phyloP scores from a whole-genome alignment of 1,140 invertebrate species.

The Psilanteris sp. region DNA sequence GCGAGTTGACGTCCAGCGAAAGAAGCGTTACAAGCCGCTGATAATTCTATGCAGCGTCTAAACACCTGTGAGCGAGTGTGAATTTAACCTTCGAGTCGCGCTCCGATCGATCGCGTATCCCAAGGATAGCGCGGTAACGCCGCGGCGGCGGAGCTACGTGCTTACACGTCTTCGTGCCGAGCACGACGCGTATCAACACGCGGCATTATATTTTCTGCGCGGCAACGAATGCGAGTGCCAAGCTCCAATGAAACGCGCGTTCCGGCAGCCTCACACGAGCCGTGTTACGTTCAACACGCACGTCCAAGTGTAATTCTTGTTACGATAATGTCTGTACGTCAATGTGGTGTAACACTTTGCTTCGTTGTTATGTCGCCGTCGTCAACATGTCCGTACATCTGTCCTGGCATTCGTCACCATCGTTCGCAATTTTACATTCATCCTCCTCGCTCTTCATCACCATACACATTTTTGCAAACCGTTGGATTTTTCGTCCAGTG shows the following conservation, averaged over 20 bases:
- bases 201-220: too few relatives aligned
- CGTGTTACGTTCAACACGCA: constrained; percentile 43
- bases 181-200: constrained; percentile 31
- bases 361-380: constrained; percentile 2
- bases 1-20: too few relatives aligned
- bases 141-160: constrained; percentile 21
- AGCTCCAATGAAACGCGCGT: constrained; percentile 39
- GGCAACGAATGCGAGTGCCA: constrained; percentile 21
- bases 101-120: constrained; percentile 42
- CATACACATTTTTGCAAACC: constrained; percentile 29
- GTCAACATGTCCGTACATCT: too few relatives aligned
- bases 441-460: too few relatives aligned
- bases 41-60: constrained; percentile 11
- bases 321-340: constrained; percentile 18
- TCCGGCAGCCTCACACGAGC: constrained; percentile 27
- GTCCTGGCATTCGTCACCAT: too few relatives aligned
- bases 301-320: constrained; percentile 45
- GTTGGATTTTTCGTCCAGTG: constrained; percentile 21
- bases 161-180: constrained; percentile 47
- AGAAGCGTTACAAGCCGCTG: too few relatives aligned
- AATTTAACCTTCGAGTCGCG: constrained; percentile 48
- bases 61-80: constrained; percentile 51
- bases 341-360: constrained; percentile 21
- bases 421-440: too few relatives aligned
- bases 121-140: constrained; percentile 51